phyloP scores from a whole-genome alignment of 2,113 vertebrate species.

The Dromiciops gliroides region DNA sequence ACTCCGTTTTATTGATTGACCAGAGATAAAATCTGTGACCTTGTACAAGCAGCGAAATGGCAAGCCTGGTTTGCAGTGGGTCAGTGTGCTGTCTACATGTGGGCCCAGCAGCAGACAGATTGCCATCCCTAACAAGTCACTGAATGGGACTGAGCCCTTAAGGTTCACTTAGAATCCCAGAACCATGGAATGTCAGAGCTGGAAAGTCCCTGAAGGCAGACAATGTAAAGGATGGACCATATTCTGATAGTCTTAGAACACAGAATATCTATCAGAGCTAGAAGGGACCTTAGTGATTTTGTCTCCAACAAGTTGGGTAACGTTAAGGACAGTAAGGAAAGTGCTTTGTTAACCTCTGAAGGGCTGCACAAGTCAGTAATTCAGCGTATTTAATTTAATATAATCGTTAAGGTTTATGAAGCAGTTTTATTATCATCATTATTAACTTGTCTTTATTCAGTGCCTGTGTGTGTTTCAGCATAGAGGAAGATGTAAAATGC shows the following conservation, averaged over 20 bases:
- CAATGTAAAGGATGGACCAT: not conserved
- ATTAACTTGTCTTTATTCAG: not conserved
- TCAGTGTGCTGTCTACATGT: not conserved
- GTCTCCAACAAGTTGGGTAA: not conserved
- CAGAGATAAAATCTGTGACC: not conserved
- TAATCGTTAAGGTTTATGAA: not conserved
- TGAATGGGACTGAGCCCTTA: not conserved
- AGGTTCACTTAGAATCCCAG: not conserved
- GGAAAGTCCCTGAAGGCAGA: not conserved
- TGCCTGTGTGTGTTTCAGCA: not conserved
- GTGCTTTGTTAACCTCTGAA: not conserved
- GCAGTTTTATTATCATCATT: not conserved
- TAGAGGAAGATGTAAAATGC: not conserved
- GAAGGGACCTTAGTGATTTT: not conserved
- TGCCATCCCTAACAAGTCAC: not conserved
- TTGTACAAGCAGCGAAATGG: not conserved
- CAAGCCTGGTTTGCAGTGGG: not conserved
- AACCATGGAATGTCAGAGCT: not conserved
- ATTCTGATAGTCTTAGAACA: not conserved
- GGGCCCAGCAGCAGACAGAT: not conserved
- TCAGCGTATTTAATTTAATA: not conserved
- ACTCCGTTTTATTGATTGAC: not conserved
- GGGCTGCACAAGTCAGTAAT: not conserved
- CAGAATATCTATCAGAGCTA: not conserved
- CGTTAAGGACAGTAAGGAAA: not conserved